These are phyloP conservation scores for Dasypolia templi DNA, from an alignment of 2,888 invertebrate species.

Conservation along the genomic window DNA sequence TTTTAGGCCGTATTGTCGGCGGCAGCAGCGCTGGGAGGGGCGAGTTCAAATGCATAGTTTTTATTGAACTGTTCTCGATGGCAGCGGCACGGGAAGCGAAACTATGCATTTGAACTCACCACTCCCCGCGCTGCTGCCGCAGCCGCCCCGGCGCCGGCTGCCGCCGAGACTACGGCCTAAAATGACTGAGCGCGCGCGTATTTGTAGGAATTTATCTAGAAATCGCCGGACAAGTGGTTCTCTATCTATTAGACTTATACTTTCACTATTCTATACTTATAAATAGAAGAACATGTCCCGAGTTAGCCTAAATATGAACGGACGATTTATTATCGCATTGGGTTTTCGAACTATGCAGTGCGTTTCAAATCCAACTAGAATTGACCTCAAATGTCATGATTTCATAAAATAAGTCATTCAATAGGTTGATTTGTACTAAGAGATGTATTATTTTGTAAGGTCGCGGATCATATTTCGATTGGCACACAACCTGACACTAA, in stretches of 20 bases:
- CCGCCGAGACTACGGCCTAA: no score
- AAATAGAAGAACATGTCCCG: neutral
- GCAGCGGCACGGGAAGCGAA: no score
- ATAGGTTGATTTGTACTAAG: neutral
- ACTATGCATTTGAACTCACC: no score
- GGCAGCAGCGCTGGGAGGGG: no score
- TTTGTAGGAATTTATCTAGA: neutral
- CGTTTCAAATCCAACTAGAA: neutral
- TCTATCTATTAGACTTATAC: neutral
- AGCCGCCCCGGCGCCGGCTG: no score
- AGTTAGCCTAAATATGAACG: no score
- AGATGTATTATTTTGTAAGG: neutral
- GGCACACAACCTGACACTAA: neutral
- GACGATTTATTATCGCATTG: neutral
- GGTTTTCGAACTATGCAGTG: neutral
- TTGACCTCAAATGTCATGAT: neutral
- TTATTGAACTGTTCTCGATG: no score
- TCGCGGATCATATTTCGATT: neutral
- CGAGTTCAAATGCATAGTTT: no score
- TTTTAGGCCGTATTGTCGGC: no score
- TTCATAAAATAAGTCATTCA: conserved; percentile 1
- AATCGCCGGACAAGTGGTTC: neutral
- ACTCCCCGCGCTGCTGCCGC: no score
- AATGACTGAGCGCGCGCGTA: neutral
- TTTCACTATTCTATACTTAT: neutral